A percentile compares a stretch with the other conserved stretches of the same genome.
phyloP scores from a whole-genome alignment of 2,113 vertebrate species.

The Actinemys pallida region DNA sequence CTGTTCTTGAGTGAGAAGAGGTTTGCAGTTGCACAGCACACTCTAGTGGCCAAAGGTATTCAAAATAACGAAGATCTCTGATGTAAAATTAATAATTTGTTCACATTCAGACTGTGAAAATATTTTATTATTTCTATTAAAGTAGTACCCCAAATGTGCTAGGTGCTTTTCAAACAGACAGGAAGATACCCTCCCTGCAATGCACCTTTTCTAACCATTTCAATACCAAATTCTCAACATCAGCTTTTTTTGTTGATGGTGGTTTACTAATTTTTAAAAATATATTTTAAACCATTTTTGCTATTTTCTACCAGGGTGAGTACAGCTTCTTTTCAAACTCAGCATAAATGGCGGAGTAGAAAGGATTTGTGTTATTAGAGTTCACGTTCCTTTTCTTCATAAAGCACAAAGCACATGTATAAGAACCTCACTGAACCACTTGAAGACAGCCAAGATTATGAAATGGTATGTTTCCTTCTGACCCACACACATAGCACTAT shows the following conservation, averaged over 20 bases:
- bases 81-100: background rate
- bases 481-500: background rate
- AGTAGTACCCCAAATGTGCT: background rate
- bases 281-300: background rate
- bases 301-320: background rate
- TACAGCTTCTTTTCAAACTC: background rate
- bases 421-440: background rate
- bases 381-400: background rate
- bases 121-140: background rate
- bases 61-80: slow-evolving; percentile 9
- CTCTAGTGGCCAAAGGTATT: slow-evolving; percentile 65
- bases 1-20: background rate
- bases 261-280: background rate
- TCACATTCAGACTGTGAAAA: background rate
- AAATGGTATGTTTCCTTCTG: background rate
- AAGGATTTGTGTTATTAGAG: background rate
- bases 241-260: background rate
- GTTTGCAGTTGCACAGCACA: slow-evolving; percentile 65
- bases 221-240: background rate
- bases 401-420: rapidly evolving
- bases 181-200: rapidly evolving
- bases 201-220: background rate
- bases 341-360: background rate
- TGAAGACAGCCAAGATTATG: background rate
- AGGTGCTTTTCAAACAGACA: background rate